A percentile compares a stretch with the other conserved stretches of the same genome.
Conservation (phyloP, 1,140 invertebrate genomes). For the Plodia interpunctella region DNA sequence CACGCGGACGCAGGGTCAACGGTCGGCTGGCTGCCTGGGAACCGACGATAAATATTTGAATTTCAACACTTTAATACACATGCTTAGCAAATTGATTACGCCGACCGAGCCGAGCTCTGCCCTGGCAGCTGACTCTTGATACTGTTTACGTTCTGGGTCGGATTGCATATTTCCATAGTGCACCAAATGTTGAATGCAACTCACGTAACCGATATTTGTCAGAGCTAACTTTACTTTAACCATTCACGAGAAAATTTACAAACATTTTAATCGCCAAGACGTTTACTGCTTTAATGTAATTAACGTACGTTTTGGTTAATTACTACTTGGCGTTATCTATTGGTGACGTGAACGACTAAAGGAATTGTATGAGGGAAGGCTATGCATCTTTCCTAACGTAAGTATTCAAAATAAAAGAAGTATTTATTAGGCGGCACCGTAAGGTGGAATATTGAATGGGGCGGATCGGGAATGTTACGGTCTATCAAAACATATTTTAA, state of each 20-base stretch:
- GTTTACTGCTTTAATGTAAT: neutral
- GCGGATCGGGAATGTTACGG: no score
- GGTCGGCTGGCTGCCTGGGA: slow-evolving; percentile 64
- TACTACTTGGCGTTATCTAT: slow-evolving; percentile 17
- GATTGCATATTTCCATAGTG: neutral
- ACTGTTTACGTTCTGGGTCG: slow-evolving; percentile 53
- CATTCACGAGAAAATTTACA: slow-evolving; percentile 15
- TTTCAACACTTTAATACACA: slow-evolving; percentile 74
- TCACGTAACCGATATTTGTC: slow-evolving; percentile 5
- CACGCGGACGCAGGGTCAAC: slow-evolving; percentile 62
- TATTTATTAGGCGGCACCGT: slow-evolving; percentile 25
- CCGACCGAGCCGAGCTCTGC: slow-evolving; percentile 24
- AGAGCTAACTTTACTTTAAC: slow-evolving; percentile 10
- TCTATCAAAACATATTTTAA: slow-evolving; percentile 53
- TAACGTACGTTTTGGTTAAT: neutral
- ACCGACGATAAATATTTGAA: slow-evolving; percentile 74
- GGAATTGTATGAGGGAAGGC: neutral
- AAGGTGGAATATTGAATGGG: slow-evolving; percentile 41
- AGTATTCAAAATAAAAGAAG: neutral
- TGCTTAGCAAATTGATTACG: slow-evolving; percentile 72
- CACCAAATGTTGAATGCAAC: neutral
- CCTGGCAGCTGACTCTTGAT: slow-evolving; percentile 30
- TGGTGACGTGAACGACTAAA: neutral
- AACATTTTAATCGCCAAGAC: slow-evolving; percentile 7
- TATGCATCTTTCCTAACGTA: neutral